phyloP scores from a whole-genome alignment of 1,140 invertebrate genomes.

The Bradynema listronoti region DNA sequence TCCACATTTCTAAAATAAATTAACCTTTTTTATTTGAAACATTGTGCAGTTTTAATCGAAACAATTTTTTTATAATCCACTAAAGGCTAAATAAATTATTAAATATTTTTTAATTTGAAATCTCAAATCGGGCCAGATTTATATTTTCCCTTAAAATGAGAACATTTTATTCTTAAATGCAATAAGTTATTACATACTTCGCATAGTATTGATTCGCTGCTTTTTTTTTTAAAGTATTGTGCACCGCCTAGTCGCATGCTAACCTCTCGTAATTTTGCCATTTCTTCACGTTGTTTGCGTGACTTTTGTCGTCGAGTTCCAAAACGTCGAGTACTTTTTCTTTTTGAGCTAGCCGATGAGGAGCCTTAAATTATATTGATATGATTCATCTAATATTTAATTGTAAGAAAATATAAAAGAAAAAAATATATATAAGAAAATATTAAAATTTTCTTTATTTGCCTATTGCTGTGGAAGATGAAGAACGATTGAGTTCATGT shows the following conservation, averaged over 20 bases:
- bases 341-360: not conserved
- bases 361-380: constrained; percentile 1
- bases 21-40: not conserved
- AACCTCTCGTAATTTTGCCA: constrained; percentile 47
- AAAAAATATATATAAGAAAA: too few species aligned
- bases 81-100: too few species aligned
- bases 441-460: too few species aligned
- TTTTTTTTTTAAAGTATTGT: constrained; percentile 55
- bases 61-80: too few species aligned
- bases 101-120: not conserved
- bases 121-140: not conserved
- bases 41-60: too few species aligned
- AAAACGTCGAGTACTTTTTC: constrained; percentile 30
- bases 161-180: too few species aligned
- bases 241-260: constrained; percentile 49
- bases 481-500: too few species aligned
- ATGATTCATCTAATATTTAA: too few species aligned
- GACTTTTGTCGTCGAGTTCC: constrained; percentile 35
- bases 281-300: constrained; percentile 37
- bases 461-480: too few species aligned
- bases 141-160: not conserved
- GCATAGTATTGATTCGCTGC: constrained; percentile 37
- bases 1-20: constrained; percentile 36
- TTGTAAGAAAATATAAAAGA: too few species aligned
- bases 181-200: too few species aligned